These are phyloP conservation scores for Syritta pipiens DNA, from an alignment of 2,888 invertebrate species.

Conservation along the genomic window DNA sequence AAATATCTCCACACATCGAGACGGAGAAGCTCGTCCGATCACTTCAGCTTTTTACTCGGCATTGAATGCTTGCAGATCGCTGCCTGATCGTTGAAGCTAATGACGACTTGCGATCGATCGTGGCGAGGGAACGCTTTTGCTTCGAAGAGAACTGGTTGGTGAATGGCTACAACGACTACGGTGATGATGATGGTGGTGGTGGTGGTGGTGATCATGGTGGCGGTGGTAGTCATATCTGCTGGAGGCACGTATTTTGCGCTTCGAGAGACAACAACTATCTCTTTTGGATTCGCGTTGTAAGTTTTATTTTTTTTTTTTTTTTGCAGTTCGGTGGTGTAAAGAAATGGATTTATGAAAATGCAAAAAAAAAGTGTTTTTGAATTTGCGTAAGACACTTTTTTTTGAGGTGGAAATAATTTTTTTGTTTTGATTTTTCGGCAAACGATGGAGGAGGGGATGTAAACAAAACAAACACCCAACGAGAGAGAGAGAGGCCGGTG, in stretches of 20 bases:
- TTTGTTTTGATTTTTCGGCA: conserved; percentile 12
- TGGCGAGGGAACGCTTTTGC: conserved; percentile 36
- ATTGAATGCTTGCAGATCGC: conserved; percentile 65
- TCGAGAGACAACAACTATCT: conserved; percentile 65
- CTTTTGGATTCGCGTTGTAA: conserved; percentile 48
- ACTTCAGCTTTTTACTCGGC: conserved; percentile 70
- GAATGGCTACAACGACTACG: too few species aligned
- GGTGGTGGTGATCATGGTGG: neutral
- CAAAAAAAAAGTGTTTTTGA: too few species aligned
- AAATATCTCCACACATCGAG: conserved; percentile 56
- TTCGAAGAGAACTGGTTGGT: conserved; percentile 60
- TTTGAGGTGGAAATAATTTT: conserved; percentile 1
- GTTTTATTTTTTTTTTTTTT: conserved; percentile 34
- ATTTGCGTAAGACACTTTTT: too few species aligned
- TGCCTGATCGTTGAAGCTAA: conserved; percentile 53
- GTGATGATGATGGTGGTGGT: conserved; percentile 11
- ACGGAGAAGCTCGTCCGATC: conserved; percentile 67
- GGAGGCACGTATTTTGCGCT: conserved; percentile 39
- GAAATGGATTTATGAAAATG: too few species aligned
- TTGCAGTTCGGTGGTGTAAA: neutral
- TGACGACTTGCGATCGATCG: conserved; percentile 1
- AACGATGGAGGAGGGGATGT: neutral
- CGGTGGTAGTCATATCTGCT: conserved; percentile 31
- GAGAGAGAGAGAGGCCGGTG: neutral
- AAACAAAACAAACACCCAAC: too few species aligned